Conservation (phyloP, 1,140 invertebrate species). For the Aradophagus sp. region DNA sequence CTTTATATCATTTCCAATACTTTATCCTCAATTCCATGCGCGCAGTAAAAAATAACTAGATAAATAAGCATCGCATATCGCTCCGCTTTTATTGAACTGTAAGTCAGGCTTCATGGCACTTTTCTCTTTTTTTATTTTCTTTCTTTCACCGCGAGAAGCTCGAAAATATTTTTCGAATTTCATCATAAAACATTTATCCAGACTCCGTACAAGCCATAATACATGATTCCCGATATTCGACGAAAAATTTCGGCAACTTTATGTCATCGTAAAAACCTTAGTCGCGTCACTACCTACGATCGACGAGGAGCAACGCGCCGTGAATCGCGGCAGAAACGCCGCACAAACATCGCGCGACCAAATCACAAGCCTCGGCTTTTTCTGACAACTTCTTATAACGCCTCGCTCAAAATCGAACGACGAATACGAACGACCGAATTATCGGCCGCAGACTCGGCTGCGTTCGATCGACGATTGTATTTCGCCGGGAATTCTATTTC, state of each 20-base stretch:
- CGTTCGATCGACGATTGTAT: slow-evolving; percentile 47
- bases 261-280: slow-evolving; percentile 54
- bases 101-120: too few species aligned
- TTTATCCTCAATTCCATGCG: too few species aligned
- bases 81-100: too few species aligned
- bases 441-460: slow-evolving; percentile 38
- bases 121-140: too few species aligned
- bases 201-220: slow-evolving; percentile 39
- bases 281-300: slow-evolving; percentile 46
- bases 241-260: slow-evolving; percentile 39
- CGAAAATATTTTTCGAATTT: slow-evolving; percentile 40
- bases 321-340: slow-evolving; percentile 64
- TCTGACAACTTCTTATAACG: slow-evolving; percentile 40
- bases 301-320: slow-evolving; percentile 60
- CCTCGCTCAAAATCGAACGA: slow-evolving; percentile 25
- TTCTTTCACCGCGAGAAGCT: slow-evolving; percentile 10
- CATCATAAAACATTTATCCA: slow-evolving; percentile 42
- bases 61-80: too few species aligned
- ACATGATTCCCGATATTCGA: slow-evolving; percentile 40
- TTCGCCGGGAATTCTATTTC: slow-evolving; percentile 50
- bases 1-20: too few species aligned
- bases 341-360: slow-evolving; percentile 56
- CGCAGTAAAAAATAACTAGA: too few species aligned
- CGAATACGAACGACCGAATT: slow-evolving; percentile 72
- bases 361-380: slow-evolving; percentile 36